These are phyloP conservation scores for Petrocephalus microphthalmus DNA, from an alignment of 2,113 vertebrate genomes.

Conservation along the genomic window DNA sequence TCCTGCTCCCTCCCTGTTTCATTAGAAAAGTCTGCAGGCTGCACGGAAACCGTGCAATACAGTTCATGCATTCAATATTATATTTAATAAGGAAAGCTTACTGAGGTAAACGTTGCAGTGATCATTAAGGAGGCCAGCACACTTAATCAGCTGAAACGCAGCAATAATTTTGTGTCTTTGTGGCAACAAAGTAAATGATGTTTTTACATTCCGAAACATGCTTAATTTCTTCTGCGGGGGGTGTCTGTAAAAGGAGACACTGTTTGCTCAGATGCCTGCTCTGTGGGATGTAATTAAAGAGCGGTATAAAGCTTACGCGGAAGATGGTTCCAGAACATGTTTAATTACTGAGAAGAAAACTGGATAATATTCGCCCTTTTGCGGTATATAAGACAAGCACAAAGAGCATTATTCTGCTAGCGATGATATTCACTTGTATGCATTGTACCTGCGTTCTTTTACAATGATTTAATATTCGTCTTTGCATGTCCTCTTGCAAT, in stretches of 20 bases:
- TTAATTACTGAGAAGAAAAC: not conserved
- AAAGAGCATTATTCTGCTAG: not conserved
- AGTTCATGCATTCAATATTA: not conserved
- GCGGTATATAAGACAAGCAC: not conserved
- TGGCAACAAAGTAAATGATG: constrained; percentile 57
- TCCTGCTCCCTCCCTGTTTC: not conserved
- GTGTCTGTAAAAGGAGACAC: not conserved
- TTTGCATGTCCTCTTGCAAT: not conserved
- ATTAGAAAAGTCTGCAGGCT: not conserved
- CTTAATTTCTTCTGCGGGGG: constrained; percentile 16
- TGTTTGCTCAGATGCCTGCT: not conserved
- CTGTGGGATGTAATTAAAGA: not conserved
- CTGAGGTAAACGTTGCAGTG: constrained; percentile 53
- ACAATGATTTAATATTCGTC: not conserved
- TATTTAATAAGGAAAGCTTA: not conserved
- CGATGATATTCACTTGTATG: not conserved
- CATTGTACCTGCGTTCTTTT: not conserved
- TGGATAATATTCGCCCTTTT: not conserved
- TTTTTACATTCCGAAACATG: constrained; percentile 67
- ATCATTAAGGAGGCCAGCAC: constrained; percentile 34
- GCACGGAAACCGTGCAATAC: not conserved
- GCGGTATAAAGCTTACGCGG: not conserved
- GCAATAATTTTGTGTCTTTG: constrained; percentile 61
- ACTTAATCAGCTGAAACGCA: constrained; percentile 61
- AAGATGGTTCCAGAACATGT: not conserved